Conservation (phyloP, 2,888 invertebrate species). For the Kryphioiulus occultus region DNA sequence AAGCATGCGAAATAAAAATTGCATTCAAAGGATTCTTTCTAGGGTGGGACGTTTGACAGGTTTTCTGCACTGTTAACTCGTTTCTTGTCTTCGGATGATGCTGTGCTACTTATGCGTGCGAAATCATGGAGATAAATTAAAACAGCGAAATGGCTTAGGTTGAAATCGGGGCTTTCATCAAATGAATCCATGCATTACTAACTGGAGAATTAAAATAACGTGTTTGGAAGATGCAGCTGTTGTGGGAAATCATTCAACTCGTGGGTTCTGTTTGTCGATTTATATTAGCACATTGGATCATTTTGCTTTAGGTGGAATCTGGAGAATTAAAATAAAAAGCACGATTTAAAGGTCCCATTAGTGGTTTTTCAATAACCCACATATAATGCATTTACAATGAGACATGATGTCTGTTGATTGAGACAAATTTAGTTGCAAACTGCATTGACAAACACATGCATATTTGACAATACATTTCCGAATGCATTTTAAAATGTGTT, state of each 20-base stretch:
- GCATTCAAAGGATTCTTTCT: neutral
- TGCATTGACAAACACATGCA: too few relatives aligned
- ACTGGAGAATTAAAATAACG: neutral
- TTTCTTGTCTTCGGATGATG: neutral
- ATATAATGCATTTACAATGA: too few relatives aligned
- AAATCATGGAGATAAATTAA: slow-evolving; percentile 3
- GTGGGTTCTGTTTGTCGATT: neutral
- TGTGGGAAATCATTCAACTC: neutral
- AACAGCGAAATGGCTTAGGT: neutral
- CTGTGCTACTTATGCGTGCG: neutral
- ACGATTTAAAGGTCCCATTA: too few relatives aligned
- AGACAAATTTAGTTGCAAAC: too few relatives aligned
- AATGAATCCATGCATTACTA: neutral
- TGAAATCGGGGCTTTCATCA: neutral
- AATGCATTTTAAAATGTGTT: too few relatives aligned
- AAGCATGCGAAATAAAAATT: slow-evolving; percentile 20
- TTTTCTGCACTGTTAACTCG: neutral
- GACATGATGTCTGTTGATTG: too few relatives aligned
- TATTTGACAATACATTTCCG: too few relatives aligned
- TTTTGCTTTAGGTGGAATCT: neutral
- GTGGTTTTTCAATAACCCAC: too few relatives aligned
- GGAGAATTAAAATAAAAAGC: neutral
- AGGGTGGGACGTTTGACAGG: neutral
- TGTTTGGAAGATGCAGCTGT: neutral
- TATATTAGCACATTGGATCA: neutral